Conservation (phyloP, 2,888 invertebrate genomes). For the Notodonta ziczac region DNA sequence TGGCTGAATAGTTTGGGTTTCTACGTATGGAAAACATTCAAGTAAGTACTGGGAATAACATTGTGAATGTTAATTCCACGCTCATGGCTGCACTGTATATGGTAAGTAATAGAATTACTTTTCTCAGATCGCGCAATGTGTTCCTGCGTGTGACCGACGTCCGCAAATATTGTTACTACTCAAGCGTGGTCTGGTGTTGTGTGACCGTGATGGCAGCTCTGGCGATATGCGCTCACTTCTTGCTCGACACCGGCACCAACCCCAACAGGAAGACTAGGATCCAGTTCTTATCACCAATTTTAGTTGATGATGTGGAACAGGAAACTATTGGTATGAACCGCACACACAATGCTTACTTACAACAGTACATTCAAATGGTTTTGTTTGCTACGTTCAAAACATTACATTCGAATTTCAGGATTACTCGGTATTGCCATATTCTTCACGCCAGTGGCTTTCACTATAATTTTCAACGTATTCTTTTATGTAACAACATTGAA, state of each 20-base stretch:
- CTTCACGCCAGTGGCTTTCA: slow-evolving; percentile 92
- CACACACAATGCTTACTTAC: background rate
- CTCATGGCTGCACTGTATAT: background rate
- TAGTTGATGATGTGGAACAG: slow-evolving; percentile 85
- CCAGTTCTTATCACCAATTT: slow-evolving; percentile 72
- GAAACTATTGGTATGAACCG: slow-evolving; percentile 87
- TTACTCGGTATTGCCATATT: slow-evolving; percentile 93
- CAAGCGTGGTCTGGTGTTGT: slow-evolving; percentile 91
- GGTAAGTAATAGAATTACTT: background rate
- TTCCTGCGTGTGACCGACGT: slow-evolving; percentile 94
- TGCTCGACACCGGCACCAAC: slow-evolving; percentile 87
- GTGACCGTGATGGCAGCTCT: slow-evolving; percentile 89
- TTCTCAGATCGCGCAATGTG: slow-evolving; percentile 90
- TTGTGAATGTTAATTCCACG: background rate
- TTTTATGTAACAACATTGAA: slow-evolving; percentile 92
- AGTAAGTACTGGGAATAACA: slow-evolving; percentile 74
- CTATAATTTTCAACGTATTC: slow-evolving; percentile 90
- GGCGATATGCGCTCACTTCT: slow-evolving; percentile 92
- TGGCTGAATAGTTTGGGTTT: slow-evolving; percentile 95
- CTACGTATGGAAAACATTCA: slow-evolving; percentile 95
- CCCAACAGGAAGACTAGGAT: slow-evolving; percentile 75
- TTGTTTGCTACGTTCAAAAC: slow-evolving; percentile 9
- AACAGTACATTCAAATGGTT: background rate
- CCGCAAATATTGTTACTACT: slow-evolving; percentile 94
- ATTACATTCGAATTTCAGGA: slow-evolving; percentile 75